Evolutionary conservation across 2,113 vertebrate species (phyloP), one percentile per base, ranked within the genome.

Genomic region (Polypterus bichir): DNA sequence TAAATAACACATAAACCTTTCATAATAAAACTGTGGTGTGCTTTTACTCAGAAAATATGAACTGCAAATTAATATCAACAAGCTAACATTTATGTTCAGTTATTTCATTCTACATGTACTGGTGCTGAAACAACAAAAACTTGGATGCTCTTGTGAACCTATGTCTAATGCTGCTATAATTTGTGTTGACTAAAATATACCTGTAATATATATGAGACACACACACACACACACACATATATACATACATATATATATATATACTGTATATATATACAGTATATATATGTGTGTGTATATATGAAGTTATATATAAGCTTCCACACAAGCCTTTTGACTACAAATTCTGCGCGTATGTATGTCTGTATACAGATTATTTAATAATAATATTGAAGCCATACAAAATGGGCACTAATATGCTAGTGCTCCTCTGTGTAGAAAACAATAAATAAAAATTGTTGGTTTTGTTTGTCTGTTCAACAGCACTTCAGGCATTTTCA

Each of bases 361-460:
- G 73, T 7, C 60, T 82, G 76, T 81, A 75, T 70, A 75, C 67
- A 72, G 74, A 79, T 77, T 77, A 79, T 74, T 66, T 65, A 81
- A 79, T 83, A 83, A 77, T 72, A 76, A 74, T 72, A 77, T 81
- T 76, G 79, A 87, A 87, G 85, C 85, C 85, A 87, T 87, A 86
- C 81, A 80, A 84, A 80, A 78, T 78, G 74, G 85, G 83, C 82
- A 83, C 82, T 82, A 82, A 81, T 78, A 84, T 74, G 74, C 80
- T 80, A 79, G 76, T 78, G 81, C 79, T 82, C 78, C 75, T 74
- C 77, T 78, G 78, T 79, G 72, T 74, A 79, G 72, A 76, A 80
- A 73, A 70, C 74, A 74, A 71, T 71, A 73, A 57, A 74, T 66
- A 70, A 69, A 73, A 56, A 57, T 48, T 6, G 48, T 49, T 60